phyloP scores from a whole-genome alignment of 2,888 invertebrate species.

The Cataglyphis albicans region DNA sequence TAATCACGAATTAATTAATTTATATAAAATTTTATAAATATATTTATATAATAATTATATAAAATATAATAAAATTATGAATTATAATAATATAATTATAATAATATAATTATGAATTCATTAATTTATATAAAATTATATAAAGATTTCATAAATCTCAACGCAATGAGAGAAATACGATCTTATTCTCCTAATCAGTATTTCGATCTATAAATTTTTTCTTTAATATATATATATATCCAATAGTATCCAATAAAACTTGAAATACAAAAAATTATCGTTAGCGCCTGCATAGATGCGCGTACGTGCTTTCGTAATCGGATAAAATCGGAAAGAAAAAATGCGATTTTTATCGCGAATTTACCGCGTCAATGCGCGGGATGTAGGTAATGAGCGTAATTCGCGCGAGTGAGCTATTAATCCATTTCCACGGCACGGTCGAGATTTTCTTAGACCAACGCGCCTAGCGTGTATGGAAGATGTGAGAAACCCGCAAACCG shows the following conservation, averaged over 20 bases:
- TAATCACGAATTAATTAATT: too few relatives aligned
- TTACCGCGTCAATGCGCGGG: background rate
- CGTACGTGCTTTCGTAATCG: slow-evolving; percentile 5
- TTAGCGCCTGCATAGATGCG: background rate
- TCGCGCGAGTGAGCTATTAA: slow-evolving; percentile 31
- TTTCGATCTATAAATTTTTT: background rate
- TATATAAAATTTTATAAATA: too few relatives aligned
- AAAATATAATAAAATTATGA: too few relatives aligned
- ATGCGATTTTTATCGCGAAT: slow-evolving; percentile 6
- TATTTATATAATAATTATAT: too few relatives aligned
- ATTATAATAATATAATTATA: too few relatives aligned
- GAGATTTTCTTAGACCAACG: slow-evolving; percentile 18
- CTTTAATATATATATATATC: slow-evolving; percentile 12
- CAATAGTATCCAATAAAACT: background rate
- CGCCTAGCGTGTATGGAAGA: slow-evolving; percentile 8
- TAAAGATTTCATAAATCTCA: background rate
- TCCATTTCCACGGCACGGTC: slow-evolving; percentile 31
- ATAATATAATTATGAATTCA: too few relatives aligned
- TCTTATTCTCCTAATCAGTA: background rate
- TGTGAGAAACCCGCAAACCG: slow-evolving; percentile 47
- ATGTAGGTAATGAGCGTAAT: slow-evolving; percentile 19
- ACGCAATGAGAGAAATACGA: background rate
- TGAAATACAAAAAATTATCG: background rate
- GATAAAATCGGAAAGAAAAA: background rate
- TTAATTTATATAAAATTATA: background rate